A percentile compares a stretch with the other conserved stretches of the same genome.
Conservation (phyloP, 64 coral and sea anemone species). For the Acropora tenuis region DNA sequence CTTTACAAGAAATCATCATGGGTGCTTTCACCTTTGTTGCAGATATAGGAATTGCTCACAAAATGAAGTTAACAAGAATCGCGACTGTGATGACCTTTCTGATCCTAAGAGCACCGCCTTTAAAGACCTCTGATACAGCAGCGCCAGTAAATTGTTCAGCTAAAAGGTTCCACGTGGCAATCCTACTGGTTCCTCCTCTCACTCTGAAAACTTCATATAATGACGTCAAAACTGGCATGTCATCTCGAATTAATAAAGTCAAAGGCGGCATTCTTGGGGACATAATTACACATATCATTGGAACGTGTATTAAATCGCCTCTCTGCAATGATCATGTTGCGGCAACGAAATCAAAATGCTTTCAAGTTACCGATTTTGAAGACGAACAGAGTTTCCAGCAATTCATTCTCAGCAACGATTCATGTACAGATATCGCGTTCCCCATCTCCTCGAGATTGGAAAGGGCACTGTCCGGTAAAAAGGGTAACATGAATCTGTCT, state of each 20-base stretch:
- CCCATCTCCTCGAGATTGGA: not conserved
- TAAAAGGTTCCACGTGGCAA: not conserved
- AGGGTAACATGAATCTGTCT: not conserved
- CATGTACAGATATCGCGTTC: not conserved
- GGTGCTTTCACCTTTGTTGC: not conserved
- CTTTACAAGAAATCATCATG: not conserved
- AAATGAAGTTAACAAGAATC: not conserved
- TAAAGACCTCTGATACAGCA: not conserved
- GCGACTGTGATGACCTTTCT: not conserved
- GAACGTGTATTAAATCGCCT: not conserved
- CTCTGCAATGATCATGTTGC: not conserved
- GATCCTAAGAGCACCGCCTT: not conserved
- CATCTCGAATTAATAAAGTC: not conserved
- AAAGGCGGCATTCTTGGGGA: not conserved
- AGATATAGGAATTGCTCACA: not conserved
- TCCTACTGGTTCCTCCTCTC: not conserved
- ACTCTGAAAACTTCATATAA: not conserved
- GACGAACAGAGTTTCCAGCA: not conserved
- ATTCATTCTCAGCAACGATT: not conserved
- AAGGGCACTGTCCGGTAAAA: not conserved
- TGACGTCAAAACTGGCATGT: not conserved
- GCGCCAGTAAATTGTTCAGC: rapidly evolving
- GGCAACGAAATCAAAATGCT: rapidly evolving
- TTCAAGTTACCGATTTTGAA: not conserved
- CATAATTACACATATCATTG: not conserved